These are phyloP conservation scores for Berghia stephanieae DNA, from an alignment of 1,140 invertebrate genomes.

Conservation along the genomic window DNA sequence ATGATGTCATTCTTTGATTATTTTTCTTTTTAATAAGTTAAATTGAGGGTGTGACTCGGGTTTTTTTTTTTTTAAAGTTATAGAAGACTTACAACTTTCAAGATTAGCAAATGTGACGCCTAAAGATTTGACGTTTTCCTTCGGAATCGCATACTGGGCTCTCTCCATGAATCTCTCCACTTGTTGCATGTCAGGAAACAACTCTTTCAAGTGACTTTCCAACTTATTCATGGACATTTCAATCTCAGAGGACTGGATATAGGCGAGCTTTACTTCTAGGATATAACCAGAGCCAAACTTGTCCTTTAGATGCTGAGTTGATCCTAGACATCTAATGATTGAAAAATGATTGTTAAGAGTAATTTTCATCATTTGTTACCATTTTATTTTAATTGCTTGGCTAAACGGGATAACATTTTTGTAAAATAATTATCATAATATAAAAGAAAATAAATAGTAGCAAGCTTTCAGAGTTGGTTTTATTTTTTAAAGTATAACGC, in stretches of 20 bases:
- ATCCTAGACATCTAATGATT: conserved; percentile 68
- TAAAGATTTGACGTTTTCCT: conserved; percentile 78
- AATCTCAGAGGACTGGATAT: conserved; percentile 55
- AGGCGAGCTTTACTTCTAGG: conserved; percentile 75
- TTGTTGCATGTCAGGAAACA: conserved; percentile 70
- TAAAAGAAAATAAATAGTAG: no score
- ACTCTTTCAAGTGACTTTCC: conserved; percentile 72
- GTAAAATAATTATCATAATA: no score
- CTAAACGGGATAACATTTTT: no score
- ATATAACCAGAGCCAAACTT: conserved; percentile 63
- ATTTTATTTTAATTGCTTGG: no score
- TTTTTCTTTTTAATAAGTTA: neutral
- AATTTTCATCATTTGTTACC: no score
- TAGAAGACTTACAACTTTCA: conserved; percentile 75
- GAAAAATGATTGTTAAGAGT: no score
- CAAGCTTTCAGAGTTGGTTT: no score
- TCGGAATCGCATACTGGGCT: conserved; percentile 82
- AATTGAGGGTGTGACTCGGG: neutral
- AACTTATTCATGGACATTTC: conserved; percentile 42
- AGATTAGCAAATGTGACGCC: conserved; percentile 80
- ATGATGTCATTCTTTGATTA: neutral
- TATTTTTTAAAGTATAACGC: no score
- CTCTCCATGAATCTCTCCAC: conserved; percentile 81
- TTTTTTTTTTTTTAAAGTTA: no score
- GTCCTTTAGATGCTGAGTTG: conserved; percentile 67